These are phyloP conservation scores for Mobula birostris DNA, from an alignment of 2,113 vertebrate genomes.

Conservation along the genomic window DNA sequence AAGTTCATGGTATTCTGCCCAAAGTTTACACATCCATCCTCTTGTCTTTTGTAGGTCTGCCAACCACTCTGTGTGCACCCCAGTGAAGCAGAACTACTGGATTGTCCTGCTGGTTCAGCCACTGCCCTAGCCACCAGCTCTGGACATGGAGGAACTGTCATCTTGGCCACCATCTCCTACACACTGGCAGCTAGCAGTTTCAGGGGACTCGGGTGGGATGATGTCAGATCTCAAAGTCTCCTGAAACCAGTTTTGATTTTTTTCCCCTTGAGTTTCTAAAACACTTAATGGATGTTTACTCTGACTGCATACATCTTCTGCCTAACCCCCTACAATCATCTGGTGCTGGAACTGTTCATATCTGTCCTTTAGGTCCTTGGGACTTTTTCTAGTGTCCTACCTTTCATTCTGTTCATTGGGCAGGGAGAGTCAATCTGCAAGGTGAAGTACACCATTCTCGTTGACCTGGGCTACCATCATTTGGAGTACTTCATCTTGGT, in stretches of 20 bases:
- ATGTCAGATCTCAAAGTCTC: slow-evolving; percentile 20
- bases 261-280: slow-evolving; percentile 16
- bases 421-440: not conserved
- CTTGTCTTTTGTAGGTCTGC: slow-evolving; percentile 38
- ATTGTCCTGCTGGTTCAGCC: slow-evolving; percentile 37
- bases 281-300: slow-evolving; percentile 10
- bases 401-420: not conserved
- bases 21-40: slow-evolving; percentile 36
- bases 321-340: slow-evolving; percentile 10
- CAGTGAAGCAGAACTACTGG: slow-evolving; percentile 37
- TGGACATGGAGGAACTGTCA: slow-evolving; percentile 35
- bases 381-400: not conserved
- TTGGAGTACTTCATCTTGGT: not conserved
- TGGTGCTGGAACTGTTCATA: slow-evolving; percentile 8
- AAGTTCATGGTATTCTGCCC: slow-evolving; percentile 33
- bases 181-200: slow-evolving; percentile 30
- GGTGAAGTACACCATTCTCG: not conserved
- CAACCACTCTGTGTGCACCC: slow-evolving; percentile 37
- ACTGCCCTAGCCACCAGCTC: slow-evolving; percentile 34
- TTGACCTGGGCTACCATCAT: not conserved
- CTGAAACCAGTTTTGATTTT: not conserved
- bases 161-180: slow-evolving; percentile 33
- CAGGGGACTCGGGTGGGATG: slow-evolving; percentile 36
- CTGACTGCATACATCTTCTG: not conserved
- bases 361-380: not conserved